Percentiles rank a stretch among this genome's conserved stretches.
Conservation (phyloP, 2,113 vertebrate species). For the Perccottus glenii region DNA sequence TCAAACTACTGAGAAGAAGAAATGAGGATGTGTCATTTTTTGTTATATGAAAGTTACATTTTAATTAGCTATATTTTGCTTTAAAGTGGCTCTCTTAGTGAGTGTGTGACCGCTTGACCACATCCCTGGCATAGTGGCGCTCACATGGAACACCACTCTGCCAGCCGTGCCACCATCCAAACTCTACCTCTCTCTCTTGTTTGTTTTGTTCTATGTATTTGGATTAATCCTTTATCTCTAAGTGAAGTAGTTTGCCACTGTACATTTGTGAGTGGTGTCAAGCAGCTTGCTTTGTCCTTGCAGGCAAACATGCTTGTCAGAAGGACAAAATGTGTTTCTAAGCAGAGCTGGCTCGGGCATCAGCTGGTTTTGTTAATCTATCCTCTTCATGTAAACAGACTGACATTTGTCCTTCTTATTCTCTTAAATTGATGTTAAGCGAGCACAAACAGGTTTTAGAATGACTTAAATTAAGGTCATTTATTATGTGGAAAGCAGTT, state of each 20-base stretch:
- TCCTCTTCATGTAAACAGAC: background rate
- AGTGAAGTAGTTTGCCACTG: slow-evolving; percentile 6
- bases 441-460: slow-evolving; percentile 3
- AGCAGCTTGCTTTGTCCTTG: slow-evolving; percentile 8
- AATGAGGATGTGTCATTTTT: slow-evolving; percentile 5
- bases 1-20: slow-evolving; percentile 29
- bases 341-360: background rate
- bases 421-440: background rate
- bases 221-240: background rate
- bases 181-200: background rate
- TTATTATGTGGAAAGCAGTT: background rate
- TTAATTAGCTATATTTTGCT: slow-evolving; percentile 50
- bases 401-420: background rate
- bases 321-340: background rate
- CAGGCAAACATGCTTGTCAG: background rate
- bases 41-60: slow-evolving; percentile 18
- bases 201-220: background rate
- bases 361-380: background rate
- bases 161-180: slow-evolving; percentile 18
- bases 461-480: slow-evolving; percentile 5
- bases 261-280: slow-evolving; percentile 1
- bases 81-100: slow-evolving; percentile 41
- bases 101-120: background rate
- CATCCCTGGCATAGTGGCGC: background rate
- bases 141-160: slow-evolving; percentile 32